Evolutionary conservation across 2,113 vertebrate species (phyloP), one percentile per base, ranked within the genome.

Genomic region (Menidia beryllina): DNA sequence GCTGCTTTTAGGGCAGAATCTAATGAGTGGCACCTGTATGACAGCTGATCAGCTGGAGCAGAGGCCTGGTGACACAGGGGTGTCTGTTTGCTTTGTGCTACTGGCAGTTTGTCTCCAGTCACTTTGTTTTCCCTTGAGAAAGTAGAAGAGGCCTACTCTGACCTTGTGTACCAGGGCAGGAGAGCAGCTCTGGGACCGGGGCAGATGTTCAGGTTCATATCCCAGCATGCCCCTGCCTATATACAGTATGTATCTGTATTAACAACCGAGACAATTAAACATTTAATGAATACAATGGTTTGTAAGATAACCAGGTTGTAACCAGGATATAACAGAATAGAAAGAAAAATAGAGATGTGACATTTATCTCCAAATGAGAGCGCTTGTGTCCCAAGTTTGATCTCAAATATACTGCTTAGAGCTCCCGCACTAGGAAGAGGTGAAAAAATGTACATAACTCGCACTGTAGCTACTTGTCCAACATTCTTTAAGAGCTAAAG

Each of bases 71-170:
- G 68, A 76, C 87, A 87, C 66, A 4, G 1, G 36, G 72, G 87
- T 85, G 90, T 89, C 41, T 81, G 84, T 90, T 85, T 91, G 81
- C 73, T 48, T 30, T 78, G 62, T 36, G 30, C 62, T 50, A 5
- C 62, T 86, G 72, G 71, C 86, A 86, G 79, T 90, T 90, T 88
- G 83, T 82, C 78, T 77, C 68, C 63, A 82, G 11, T 75, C 52
- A 13, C 20, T 67, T 70, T 67, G 84, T 80, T 85, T 83, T 85
- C 87, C 75, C 83, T 75, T 66, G 83, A 79, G 80, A 73, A 77
- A 50, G 70, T 58, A 51, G 25, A 9, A 26, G 14, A 48, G 52
- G 55, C 7, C n/a, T 25, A 34, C 11, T 65, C 84, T 56, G 72
- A 84, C 77, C 79, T 68, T 86, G 67, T 81, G 69, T 47, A 78